Percentiles rank a stretch among this genome's conserved stretches.
Conservation (phyloP, 2,888 invertebrate genomes). For the Aspidiotus rigidus region DNA sequence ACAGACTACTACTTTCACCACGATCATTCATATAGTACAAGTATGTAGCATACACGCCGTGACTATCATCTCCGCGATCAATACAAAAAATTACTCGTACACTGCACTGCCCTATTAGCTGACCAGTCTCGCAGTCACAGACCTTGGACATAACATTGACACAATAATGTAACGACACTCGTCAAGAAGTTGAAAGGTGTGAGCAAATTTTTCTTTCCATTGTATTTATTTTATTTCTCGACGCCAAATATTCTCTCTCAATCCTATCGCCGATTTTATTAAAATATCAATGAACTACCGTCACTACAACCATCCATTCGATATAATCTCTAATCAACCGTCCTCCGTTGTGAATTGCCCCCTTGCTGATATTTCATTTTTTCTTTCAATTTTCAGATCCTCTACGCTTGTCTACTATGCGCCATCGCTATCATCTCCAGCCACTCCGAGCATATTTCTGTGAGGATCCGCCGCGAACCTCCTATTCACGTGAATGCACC, state of each 20-base stretch:
- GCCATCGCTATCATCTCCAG: constrained; percentile 6
- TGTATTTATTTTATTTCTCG: too few relatives aligned
- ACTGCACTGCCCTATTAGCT: constrained; percentile 1
- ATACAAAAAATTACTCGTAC: constrained; percentile 21
- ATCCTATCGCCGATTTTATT: too few relatives aligned
- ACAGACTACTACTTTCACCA: constrained; percentile 23
- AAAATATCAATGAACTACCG: too few relatives aligned
- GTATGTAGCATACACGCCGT: constrained; percentile 15
- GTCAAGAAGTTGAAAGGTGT: too few relatives aligned
- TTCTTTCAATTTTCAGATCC: constrained; percentile 16
- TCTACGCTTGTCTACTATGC: constrained; percentile 12
- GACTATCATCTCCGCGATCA: constrained; percentile 18
- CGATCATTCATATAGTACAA: constrained; percentile 13
- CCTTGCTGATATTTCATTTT: too few relatives aligned
- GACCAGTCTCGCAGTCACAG: constrained; percentile 12
- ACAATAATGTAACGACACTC: not conserved
- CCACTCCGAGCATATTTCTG: constrained; percentile 35
- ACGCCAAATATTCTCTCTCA: too few relatives aligned
- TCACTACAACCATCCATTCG: too few relatives aligned
- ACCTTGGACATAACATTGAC: constrained; percentile 29
- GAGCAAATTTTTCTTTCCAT: too few relatives aligned
- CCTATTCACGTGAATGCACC: constrained; percentile 39
- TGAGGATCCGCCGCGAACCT: constrained; percentile 42
- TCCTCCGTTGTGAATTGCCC: too few relatives aligned
- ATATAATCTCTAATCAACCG: too few relatives aligned